A percentile compares a stretch with the other conserved stretches of the same genome.
Conservation (phyloP, 2,888 invertebrate species). For the Aspidiotus rigidus region DNA sequence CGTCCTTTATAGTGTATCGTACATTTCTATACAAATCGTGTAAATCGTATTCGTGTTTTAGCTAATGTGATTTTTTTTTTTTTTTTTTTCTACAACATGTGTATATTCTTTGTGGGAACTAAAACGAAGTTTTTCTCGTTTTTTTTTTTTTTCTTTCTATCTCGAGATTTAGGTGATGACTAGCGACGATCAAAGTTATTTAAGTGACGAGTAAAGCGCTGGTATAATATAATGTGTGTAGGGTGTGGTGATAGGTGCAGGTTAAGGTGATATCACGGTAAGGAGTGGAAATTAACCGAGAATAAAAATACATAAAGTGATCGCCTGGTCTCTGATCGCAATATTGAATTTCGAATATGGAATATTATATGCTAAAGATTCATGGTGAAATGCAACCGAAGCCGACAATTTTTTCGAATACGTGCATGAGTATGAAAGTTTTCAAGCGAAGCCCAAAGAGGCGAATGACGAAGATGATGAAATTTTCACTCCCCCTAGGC, state of each 20-base stretch:
- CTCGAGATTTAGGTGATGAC: not conserved
- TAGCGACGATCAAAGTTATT: not conserved
- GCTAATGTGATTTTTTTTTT: not conserved
- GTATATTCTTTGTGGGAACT: not conserved
- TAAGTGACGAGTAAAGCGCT: conserved; percentile 3
- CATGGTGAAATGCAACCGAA: too few relatives aligned
- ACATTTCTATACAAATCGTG: not conserved
- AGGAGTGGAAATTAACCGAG: too few relatives aligned
- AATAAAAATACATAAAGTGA: too few relatives aligned
- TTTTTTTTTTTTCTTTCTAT: not conserved
- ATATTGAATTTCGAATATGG: too few relatives aligned
- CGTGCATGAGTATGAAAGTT: too few relatives aligned
- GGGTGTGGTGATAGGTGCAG: conserved; percentile 4
- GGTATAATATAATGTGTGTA: not conserved
- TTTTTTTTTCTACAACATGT: not conserved
- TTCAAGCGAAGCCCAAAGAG: too few relatives aligned
- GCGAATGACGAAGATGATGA: too few relatives aligned
- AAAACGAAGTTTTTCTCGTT: not conserved
- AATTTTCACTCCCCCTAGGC: too few relatives aligned
- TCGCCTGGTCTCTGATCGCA: too few relatives aligned
- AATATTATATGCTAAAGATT: too few relatives aligned
- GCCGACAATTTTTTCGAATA: too few relatives aligned
- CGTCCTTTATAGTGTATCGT: not conserved
- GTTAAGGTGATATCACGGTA: not conserved
- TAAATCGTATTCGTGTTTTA: not conserved